Base-by-base conservation (phyloP, 2,113 vertebrate species). In the Bubo blakistoni region DNA sequence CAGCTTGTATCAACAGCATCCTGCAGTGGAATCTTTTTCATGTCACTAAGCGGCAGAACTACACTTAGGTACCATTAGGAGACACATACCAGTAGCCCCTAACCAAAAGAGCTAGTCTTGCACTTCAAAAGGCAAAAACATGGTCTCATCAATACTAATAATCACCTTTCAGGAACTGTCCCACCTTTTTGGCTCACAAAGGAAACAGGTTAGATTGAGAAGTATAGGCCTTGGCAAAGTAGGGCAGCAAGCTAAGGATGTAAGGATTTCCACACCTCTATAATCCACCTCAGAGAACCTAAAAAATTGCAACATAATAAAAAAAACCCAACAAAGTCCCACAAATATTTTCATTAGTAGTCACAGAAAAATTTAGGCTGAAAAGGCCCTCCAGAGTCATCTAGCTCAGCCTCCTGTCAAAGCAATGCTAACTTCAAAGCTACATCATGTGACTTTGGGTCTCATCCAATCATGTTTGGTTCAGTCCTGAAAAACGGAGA, bases 221-320 rank as follows among this genome's bases (percentile, higher is more conserved):
- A 15, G 8, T 52, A 8, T 22, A n/a, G 44, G 44, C 16, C 7
- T 69, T 70, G 36, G 27, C 6, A 66, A 30, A 0, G 0, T 1
- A 47, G 18, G 16, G 27, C 17, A 80, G n/a, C 29, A 90, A 92
- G 36, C 27, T 22, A 58, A 69, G 40, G 30, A 58, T 0, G 0
- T 38, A 52, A 61, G 24, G 15, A 76, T 34, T 92, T 88, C 81
- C 69, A 47, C 46, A 59, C 10, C 9, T 73, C 9, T n/a, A 18
- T 10, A 65, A 81, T 10, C 36, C 3, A 32, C 9, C 24, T 54
- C 44, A 46, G 27, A 71, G 29, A 70, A 61, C 24, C 21, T n/a
- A 44, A 55, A 55, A 27, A 57, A 16, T 17, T 63, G 42, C 24
- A 79, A 46, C 4, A 34, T 5, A 66, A 77, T 6, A 52, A 91